phyloP scores from a whole-genome alignment of 2,113 vertebrate genomes.

The Cephalopterus ornatus region DNA sequence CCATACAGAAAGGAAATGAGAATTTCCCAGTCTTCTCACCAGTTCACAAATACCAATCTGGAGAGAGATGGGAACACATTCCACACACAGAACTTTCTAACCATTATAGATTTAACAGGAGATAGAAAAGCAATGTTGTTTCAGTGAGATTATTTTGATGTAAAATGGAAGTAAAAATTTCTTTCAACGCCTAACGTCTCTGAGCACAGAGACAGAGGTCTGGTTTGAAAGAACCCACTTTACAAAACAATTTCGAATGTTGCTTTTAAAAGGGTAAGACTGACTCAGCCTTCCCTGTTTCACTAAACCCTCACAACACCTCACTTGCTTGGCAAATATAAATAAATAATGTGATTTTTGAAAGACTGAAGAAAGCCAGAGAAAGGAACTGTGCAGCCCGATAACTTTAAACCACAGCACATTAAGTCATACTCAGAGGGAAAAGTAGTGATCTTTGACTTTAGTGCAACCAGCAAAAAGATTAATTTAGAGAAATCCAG shows the following conservation, averaged over 20 bases:
- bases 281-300: neutral
- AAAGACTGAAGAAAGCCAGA: neutral
- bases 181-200: neutral
- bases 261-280: neutral
- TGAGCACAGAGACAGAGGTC: neutral
- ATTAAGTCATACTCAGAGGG: neutral
- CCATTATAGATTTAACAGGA: neutral
- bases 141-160: neutral
- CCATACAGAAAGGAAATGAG: neutral
- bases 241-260: neutral
- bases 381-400: neutral
- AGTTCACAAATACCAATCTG: neutral
- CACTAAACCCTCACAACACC: neutral
- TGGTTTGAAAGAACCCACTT: neutral
- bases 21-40: neutral
- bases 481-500: neutral
- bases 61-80: neutral
- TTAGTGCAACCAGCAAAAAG: neutral
- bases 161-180: neutral
- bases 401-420: neutral
- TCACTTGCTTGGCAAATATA: neutral
- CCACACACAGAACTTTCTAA: accelerated
- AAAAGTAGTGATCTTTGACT: neutral
- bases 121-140: neutral
- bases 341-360: neutral